Conservation (phyloP, 2,113 vertebrate genomes). For the Climacteris rufus region DNA sequence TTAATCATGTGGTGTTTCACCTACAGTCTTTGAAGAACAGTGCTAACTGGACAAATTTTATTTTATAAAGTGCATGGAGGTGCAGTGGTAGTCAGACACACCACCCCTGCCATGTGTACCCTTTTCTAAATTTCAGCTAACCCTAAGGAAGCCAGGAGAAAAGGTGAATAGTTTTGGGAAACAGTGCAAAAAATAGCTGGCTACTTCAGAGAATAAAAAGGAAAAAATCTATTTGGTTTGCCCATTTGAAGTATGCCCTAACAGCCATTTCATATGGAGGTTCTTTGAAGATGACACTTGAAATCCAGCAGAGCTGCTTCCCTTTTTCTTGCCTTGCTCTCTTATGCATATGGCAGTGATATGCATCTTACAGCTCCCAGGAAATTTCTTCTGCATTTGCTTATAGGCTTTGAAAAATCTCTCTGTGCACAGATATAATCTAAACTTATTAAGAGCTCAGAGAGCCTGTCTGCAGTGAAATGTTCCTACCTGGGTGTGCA, state of each 20-base stretch:
- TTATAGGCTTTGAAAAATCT: not conserved
- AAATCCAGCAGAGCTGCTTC: not conserved
- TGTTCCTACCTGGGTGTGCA: not conserved
- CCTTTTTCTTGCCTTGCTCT: not conserved
- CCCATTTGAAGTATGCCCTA: not conserved
- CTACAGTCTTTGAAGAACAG: not conserved
- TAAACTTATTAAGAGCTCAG: not conserved
- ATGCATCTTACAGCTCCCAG: not conserved
- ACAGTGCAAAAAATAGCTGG: not conserved
- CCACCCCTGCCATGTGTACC: accelerated
- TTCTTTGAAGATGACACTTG: not conserved
- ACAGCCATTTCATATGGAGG: not conserved
- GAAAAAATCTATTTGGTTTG: not conserved
- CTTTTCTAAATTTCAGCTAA: not conserved
- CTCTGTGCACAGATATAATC: not conserved
- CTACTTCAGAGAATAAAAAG: not conserved
- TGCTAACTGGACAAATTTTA: not conserved
- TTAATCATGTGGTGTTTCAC: not conserved
- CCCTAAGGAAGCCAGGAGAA: accelerated
- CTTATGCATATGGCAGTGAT: not conserved
- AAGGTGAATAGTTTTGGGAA: not conserved
- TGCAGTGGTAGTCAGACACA: not conserved
- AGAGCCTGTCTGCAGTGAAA: not conserved
- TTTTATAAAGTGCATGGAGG: not conserved
- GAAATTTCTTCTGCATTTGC: not conserved